Base-by-base conservation (phyloP, 2,888 invertebrate genomes). In the Drosophila bunnanda region DNA sequence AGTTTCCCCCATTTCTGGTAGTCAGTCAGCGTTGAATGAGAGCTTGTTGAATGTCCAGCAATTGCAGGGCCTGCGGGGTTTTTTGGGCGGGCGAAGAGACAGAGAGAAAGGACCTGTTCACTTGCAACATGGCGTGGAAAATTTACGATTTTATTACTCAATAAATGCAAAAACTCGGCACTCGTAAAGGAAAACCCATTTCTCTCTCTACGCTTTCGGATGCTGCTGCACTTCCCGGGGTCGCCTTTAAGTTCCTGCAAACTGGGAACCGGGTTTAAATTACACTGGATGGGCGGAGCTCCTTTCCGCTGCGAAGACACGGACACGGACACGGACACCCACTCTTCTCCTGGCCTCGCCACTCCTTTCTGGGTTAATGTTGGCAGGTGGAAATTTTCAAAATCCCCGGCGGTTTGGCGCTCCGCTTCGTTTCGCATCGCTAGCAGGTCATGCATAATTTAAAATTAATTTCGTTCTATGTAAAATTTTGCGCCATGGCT, bases 111-210 rank as follows among this genome's bases (percentile, higher is more conserved):
- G 46, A 32, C 50, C 20, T 34, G 44, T 13, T 67, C 80, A 82
- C 84, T 82, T 79, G 84, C 79, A 84, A 82, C 82, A 65, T 72
- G 77, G 80, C 82, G 79, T 65, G 78, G 73, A 75, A 85, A 86
- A 82, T 86, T 80, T 85, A 85, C 85, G 85, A 80, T 86, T 86
- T 86, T 87, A 86, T 86, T 86, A 82, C 85, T 87, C 87, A 86
- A 87, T 86, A 86, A 86, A 86, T 87, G 85, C 87, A 87, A 81
- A 86, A 83, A 77, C 75, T 79, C 77, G 68, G 75, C 82, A 82
- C 82, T 83, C 82, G 82, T 76, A 82, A 80, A 84, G 77, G 60
- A 61, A 59, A 30, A 46, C 57, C 60, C 60, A 41, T 50, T 15
- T 41, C 25, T 17, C 17, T 53, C 22, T 34, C 9, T n/a, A 4